These are phyloP conservation scores for Isoperla grammatica DNA, from an alignment of 2,888 invertebrate genomes.

Conservation along the genomic window DNA sequence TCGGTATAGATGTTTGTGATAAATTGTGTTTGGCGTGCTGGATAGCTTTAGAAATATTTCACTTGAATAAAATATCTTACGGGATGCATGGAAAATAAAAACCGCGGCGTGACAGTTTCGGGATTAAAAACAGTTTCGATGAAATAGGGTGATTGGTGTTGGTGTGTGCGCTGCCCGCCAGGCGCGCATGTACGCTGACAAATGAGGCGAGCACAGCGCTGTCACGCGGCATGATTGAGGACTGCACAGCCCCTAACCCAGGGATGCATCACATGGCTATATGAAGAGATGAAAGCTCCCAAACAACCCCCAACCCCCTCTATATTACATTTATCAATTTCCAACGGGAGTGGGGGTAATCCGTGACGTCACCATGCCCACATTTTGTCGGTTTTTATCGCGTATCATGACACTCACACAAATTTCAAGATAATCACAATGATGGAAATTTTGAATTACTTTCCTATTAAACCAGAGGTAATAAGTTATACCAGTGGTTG, in stretches of 20 bases:
- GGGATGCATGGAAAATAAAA: slow-evolving; percentile 27
- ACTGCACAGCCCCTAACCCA: not conserved
- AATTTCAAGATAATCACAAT: no score
- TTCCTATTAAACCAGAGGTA: no score
- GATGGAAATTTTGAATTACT: no score
- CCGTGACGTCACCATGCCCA: slow-evolving; percentile 18
- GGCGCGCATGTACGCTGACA: slow-evolving; percentile 24
- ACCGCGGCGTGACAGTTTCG: slow-evolving; percentile 25
- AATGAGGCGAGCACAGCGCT: slow-evolving; percentile 30
- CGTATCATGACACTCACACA: no score
- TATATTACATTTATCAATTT: slow-evolving; percentile 26
- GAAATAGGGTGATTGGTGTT: slow-evolving; percentile 27
- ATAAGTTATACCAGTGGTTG: no score
- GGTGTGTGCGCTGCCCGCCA: slow-evolving; percentile 17
- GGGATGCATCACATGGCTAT: slow-evolving; percentile 16
- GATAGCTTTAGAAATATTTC: slow-evolving; percentile 22
- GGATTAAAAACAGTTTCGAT: slow-evolving; percentile 29
- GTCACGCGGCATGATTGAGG: slow-evolving; percentile 33
- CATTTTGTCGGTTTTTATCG: slow-evolving; percentile 26
- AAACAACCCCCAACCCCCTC: slow-evolving; percentile 18
- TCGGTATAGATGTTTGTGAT: slow-evolving; percentile 7
- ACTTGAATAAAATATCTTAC: slow-evolving; percentile 23
- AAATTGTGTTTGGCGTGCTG: slow-evolving; percentile 25
- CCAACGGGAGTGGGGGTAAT: not conserved
- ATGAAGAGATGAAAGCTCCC: slow-evolving; percentile 29